Percentiles rank a stretch among this genome's conserved stretches.
Conservation (phyloP, 2,113 vertebrate species). For the Eulemur macaco region DNA sequence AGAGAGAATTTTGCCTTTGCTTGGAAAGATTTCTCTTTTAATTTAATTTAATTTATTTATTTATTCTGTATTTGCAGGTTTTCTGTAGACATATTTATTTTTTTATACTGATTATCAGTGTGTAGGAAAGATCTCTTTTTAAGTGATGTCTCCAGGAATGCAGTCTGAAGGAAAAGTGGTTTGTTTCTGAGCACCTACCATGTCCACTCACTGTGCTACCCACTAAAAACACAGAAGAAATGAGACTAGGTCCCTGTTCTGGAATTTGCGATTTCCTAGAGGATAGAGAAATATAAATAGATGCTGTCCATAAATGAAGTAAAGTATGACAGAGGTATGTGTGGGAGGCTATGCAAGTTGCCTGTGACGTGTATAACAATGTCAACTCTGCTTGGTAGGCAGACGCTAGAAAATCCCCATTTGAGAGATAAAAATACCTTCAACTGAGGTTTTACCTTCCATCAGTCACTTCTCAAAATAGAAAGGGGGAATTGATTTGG, state of each 20-base stretch:
- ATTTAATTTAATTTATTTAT: too few relatives aligned
- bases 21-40: background rate
- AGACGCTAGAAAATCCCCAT: background rate
- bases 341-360: background rate
- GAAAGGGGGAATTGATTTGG: background rate
- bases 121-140: background rate
- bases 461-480: background rate
- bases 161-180: background rate
- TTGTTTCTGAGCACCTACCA: background rate
- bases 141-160: background rate
- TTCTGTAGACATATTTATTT: too few relatives aligned
- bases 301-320: background rate
- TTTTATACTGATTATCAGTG: too few relatives aligned
- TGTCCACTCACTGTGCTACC: background rate
- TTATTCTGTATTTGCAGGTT: too few relatives aligned
- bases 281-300: background rate
- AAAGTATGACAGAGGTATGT: background rate
- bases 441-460: background rate
- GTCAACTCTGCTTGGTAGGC: background rate
- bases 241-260: background rate
- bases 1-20: slow-evolving; percentile 8
- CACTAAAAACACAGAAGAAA: background rate
- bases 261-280: background rate
- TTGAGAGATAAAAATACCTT: background rate
- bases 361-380: background rate